A percentile compares a stretch with the other conserved stretches of the same genome.
These are phyloP conservation scores for Melieria picta DNA, from an alignment of 2,888 invertebrate species.

Conservation along the genomic window DNA sequence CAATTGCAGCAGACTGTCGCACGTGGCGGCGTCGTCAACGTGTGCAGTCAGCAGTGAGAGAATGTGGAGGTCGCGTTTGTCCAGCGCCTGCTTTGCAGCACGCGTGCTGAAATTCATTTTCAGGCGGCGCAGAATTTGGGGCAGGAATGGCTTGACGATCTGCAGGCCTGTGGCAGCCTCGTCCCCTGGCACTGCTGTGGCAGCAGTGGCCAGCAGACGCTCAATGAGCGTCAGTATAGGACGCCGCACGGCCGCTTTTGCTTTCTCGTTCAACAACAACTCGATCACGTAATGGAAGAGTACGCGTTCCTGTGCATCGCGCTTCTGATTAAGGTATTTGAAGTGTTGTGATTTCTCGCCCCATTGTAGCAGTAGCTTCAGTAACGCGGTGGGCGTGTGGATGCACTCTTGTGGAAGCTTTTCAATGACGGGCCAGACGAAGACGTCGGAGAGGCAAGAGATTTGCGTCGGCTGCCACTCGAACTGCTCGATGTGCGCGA, in stretches of 20 bases:
- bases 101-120: conserved; percentile 73
- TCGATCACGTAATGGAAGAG: conserved; percentile 75
- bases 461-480: conserved; percentile 77
- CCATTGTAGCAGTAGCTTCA: conserved; percentile 85
- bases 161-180: conserved; percentile 70
- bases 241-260: conserved; percentile 73
- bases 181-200: conserved; percentile 50
- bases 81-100: conserved; percentile 67
- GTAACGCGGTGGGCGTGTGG: conserved; percentile 81
- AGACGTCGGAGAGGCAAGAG: conserved; percentile 78
- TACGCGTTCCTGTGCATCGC: conserved; percentile 66
- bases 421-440: conserved; percentile 82
- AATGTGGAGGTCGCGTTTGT: conserved; percentile 77
- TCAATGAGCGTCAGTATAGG: conserved; percentile 80
- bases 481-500: conserved; percentile 81
- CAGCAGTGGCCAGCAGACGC: conserved; percentile 71
- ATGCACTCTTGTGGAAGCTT: conserved; percentile 84
- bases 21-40: conserved; percentile 74
- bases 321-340: conserved; percentile 73
- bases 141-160: conserved; percentile 79
- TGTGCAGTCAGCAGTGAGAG: conserved; percentile 81
- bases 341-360: conserved; percentile 83
- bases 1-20: conserved; percentile 76
- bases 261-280: conserved; percentile 77
- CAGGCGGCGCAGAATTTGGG: conserved; percentile 76